Percentiles rank a stretch among this genome's conserved stretches.
phyloP scores from a whole-genome alignment of 2,113 vertebrate species.

The Oryzias celebensis region DNA sequence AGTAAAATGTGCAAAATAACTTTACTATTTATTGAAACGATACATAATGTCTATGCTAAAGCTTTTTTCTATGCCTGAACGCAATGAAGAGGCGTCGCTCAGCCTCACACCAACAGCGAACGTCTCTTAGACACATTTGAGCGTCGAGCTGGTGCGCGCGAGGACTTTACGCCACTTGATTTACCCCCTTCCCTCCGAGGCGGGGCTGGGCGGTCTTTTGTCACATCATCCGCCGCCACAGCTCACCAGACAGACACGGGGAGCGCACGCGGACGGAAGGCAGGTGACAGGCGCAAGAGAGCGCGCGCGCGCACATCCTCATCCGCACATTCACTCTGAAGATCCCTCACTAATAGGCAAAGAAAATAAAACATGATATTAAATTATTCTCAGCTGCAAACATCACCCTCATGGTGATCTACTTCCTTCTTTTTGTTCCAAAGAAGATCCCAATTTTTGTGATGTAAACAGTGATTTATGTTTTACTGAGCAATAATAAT shows the following conservation, averaged over 20 bases:
- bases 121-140: slow-evolving; percentile 44
- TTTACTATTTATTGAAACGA: not conserved
- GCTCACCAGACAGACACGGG: slow-evolving; percentile 37
- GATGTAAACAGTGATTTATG: too few relatives aligned
- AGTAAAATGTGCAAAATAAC: not conserved
- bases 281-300: slow-evolving; percentile 10
- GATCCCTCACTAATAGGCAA: too few relatives aligned
- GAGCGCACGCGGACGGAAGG: slow-evolving; percentile 7
- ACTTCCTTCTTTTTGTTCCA: too few relatives aligned
- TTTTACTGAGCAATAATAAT: too few relatives aligned
- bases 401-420: too few relatives aligned
- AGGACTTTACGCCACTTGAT: slow-evolving; percentile 40
- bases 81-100: not conserved
- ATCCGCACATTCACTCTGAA: slow-evolving; percentile 10
- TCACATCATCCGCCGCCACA: slow-evolving; percentile 60
- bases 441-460: too few relatives aligned
- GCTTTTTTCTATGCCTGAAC: too few relatives aligned
- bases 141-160: slow-evolving; percentile 61
- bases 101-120: slow-evolving; percentile 50
- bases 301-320: slow-evolving; percentile 30
- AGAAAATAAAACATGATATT: too few relatives aligned
- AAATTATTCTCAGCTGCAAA: too few relatives aligned
- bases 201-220: slow-evolving; percentile 74
- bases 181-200: slow-evolving; percentile 35
- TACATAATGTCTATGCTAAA: not conserved